Evolutionary conservation across 2,888 invertebrate species (phyloP), one percentile per base, ranked within the genome.

Genomic region (Sepiola atlantica): DNA sequence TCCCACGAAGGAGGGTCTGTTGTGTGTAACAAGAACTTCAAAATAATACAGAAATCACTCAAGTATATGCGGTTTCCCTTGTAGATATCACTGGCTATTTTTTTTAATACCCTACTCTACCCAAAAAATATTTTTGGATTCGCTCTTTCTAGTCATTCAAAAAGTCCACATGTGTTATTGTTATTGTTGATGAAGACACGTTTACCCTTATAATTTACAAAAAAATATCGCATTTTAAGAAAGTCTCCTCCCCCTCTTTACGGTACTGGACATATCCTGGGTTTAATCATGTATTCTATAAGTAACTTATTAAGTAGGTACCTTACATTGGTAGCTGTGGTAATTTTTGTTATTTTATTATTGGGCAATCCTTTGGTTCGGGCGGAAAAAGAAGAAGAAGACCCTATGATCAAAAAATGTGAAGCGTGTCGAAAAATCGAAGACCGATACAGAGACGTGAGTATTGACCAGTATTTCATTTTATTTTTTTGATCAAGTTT

Each of bases 351-450:
- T 61, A 61, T 61, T n/a, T 28, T 77, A 77, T 77, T 77, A 77
- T 77, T 77, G n/a, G n/a, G 77, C n/a, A 77, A 77, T 28, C 77
- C 77, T 77, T 45, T 45, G 45, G n/a, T 3, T 14, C 8, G n/a
- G 77, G 45, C 91, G 24, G 45, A 91, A 35, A 35, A 91, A 28
- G 91, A 91, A 20, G 91, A 91, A 28, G 91, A 91, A 45, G 91
- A 91, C 20, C 91, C 91, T 35, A 20, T 91, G 91, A 91, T 91
- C 0, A 91, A 91, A 91, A 91, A 91, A 91, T 91, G 91, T 91
- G 91, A 91, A 35, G 91, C 35, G 2, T 91, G 91, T 35, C 91
- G 91, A 45, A 91, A 91, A 14, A 91, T 91, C 35, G 91, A 91
- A 91, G 91, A 91, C 8, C 28, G 91, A 28, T 91, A 91, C 45